phyloP scores from a whole-genome alignment of 2,888 invertebrate genomes.

The Orchesella flavescens region DNA sequence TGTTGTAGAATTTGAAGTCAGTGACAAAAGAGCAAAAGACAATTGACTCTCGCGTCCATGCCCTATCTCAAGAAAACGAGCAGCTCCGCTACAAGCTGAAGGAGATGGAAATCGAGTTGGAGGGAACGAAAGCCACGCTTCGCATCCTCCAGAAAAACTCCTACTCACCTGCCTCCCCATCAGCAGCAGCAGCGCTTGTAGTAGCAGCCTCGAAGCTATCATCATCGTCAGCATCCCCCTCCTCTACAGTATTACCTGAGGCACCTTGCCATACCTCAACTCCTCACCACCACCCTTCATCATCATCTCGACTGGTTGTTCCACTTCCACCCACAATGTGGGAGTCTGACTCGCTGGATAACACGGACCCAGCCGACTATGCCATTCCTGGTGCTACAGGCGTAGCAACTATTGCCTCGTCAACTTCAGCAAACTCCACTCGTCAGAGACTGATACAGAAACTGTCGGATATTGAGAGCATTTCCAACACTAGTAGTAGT shows the following conservation, averaged over 20 bases:
- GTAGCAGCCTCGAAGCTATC: constrained; percentile 8
- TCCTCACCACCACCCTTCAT: constrained; percentile 32
- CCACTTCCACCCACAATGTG: constrained; percentile 39
- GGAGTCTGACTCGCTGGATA: constrained; percentile 61
- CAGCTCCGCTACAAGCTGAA: constrained; percentile 70
- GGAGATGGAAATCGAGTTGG: constrained; percentile 71
- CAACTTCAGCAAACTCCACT: constrained; percentile 38
- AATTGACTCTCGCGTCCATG: constrained; percentile 55
- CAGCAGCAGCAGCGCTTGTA: not conserved
- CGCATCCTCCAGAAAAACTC: constrained; percentile 68
- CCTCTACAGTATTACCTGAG: constrained; percentile 63
- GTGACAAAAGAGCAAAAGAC: constrained; percentile 61
- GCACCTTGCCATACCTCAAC: constrained; percentile 40
- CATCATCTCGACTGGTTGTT: constrained; percentile 13
- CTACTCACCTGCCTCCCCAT: constrained; percentile 22
- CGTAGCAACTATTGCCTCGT: constrained; percentile 33
- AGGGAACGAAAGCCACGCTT: constrained; percentile 70
- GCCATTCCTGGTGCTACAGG: constrained; percentile 60
- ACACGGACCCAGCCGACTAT: constrained; percentile 48
- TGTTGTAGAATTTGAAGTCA: constrained; percentile 60
- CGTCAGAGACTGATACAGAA: constrained; percentile 65
- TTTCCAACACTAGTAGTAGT: constrained; percentile 47
- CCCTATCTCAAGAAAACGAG: constrained; percentile 70
- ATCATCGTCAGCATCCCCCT: constrained; percentile 23
- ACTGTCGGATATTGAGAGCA: constrained; percentile 62